Percentiles rank a stretch among this genome's conserved stretches.
phyloP scores from a whole-genome alignment of 1,140 invertebrate genomes.

The Uloborus diversus region DNA sequence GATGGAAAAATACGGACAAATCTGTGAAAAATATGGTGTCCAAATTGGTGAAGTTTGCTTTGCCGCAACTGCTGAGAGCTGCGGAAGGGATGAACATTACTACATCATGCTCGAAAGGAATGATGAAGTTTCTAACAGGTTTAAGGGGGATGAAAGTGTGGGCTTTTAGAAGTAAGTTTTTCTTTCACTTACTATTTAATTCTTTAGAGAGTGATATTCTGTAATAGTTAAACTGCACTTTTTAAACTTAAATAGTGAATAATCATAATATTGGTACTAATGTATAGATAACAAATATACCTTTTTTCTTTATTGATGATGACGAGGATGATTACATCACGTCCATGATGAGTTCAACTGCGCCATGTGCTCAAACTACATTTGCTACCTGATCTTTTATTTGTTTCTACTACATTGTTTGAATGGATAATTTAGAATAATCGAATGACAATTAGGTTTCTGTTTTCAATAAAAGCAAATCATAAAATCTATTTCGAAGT shows the following conservation, averaged over 20 bases:
- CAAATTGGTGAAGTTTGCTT: conserved; percentile 3
- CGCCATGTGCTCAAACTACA: too few relatives aligned
- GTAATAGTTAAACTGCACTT: background rate
- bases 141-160: conserved; percentile 25
- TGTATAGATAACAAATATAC: background rate
- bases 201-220: background rate
- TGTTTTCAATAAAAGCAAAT: too few relatives aligned
- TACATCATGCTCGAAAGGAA: background rate
- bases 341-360: background rate
- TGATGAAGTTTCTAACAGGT: conserved; percentile 29
- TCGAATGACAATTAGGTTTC: too few relatives aligned
- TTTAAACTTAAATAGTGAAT: background rate
- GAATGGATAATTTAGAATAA: too few relatives aligned
- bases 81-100: conserved; percentile 13
- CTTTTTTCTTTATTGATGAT: background rate
- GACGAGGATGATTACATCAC: background rate
- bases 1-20: conserved; percentile 19
- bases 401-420: too few relatives aligned
- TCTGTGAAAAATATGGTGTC: background rate
- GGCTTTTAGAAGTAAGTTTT: conserved; percentile 36
- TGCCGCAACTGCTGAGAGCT: background rate
- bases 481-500: too few relatives aligned
- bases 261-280: background rate
- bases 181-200: background rate
- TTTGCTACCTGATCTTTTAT: too few relatives aligned